A percentile compares a stretch with the other conserved stretches of the same genome.
These are phyloP conservation scores for Drosophila koepferae DNA, from an alignment of 2,888 invertebrate species.

Conservation along the genomic window DNA sequence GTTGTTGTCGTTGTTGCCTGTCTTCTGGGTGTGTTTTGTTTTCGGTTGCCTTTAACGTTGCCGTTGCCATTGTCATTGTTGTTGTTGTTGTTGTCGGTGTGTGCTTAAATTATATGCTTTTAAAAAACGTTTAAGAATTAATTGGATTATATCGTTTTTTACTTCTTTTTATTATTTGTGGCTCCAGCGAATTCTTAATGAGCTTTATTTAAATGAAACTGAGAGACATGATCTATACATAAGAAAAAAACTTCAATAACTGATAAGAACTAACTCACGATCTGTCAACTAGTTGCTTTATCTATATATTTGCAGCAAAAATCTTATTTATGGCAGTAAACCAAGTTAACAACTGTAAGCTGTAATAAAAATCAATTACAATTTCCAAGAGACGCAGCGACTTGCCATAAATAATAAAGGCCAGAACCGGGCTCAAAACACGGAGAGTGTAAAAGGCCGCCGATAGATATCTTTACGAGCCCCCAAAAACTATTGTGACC, in stretches of 20 bases:
- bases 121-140: slow-evolving; percentile 82
- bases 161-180: slow-evolving; percentile 29
- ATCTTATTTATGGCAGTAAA: slow-evolving; percentile 52
- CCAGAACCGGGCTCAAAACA: slow-evolving; percentile 10
- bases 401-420: slow-evolving; percentile 73
- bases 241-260: slow-evolving; percentile 1
- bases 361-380: slow-evolving; percentile 72
- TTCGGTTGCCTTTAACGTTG: slow-evolving; percentile 6
- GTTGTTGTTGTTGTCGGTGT: slow-evolving; percentile 56
- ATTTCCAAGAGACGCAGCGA: slow-evolving; percentile 32
- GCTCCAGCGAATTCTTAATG: slow-evolving; percentile 33
- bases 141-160: slow-evolving; percentile 76
- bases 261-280: neutral
- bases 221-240: neutral
- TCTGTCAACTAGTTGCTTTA: neutral
- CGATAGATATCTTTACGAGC: slow-evolving; percentile 71
- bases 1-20: slow-evolving; percentile 17
- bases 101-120: slow-evolving; percentile 83
- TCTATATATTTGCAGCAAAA: slow-evolving; percentile 10
- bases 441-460: slow-evolving; percentile 23
- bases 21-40: slow-evolving; percentile 18
- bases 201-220: slow-evolving; percentile 56
- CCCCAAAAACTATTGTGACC: slow-evolving; percentile 64
- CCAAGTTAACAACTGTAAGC: slow-evolving; percentile 53
- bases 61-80: neutral